A percentile compares a stretch with the other conserved stretches of the same genome.
Conservation (phyloP, 2,797 vertebrate species). For the Lycodopsis pacificus region DNA sequence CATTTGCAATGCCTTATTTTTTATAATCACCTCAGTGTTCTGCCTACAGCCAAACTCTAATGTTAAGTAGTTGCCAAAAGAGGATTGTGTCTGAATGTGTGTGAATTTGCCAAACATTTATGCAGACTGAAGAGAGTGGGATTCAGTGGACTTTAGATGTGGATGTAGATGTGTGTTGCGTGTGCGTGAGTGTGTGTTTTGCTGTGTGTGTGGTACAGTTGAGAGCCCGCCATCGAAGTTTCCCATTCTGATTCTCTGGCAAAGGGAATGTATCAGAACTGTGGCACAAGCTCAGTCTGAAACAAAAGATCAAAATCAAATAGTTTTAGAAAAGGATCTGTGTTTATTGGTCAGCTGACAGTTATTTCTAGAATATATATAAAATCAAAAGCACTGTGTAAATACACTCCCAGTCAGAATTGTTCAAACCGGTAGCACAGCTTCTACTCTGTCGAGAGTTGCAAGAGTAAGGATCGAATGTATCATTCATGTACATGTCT, state of each 20-base stretch:
- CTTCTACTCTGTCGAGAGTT: conserved; percentile 4
- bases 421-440: background rate
- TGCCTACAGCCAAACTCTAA: conserved; percentile 25
- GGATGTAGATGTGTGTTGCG: conserved; percentile 1
- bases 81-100: conserved; percentile 19
- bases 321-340: background rate
- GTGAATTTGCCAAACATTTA: conserved; percentile 28
- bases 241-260: conserved; percentile 32
- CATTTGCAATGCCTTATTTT: conserved; percentile 55
- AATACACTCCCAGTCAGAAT: background rate
- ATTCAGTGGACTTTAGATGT: conserved; percentile 9
- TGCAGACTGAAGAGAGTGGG: conserved; percentile 4
- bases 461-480: background rate
- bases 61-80: conserved; percentile 21
- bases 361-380: background rate
- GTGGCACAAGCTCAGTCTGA: conserved; percentile 4
- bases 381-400: conserved; percentile 1
- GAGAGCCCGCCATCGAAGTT: conserved; percentile 43
- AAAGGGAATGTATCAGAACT: conserved; percentile 39
- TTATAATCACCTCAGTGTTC: conserved; percentile 39
- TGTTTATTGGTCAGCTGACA: conserved; percentile 7
- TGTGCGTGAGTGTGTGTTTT: conserved; percentile 2
- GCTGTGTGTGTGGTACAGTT: conserved; percentile 33
- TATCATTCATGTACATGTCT: background rate
- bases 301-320: conserved; percentile 20